Evolutionary conservation across 2,888 invertebrate species (phyloP).

Genomic region (Heterodera filipjevi): DNA sequence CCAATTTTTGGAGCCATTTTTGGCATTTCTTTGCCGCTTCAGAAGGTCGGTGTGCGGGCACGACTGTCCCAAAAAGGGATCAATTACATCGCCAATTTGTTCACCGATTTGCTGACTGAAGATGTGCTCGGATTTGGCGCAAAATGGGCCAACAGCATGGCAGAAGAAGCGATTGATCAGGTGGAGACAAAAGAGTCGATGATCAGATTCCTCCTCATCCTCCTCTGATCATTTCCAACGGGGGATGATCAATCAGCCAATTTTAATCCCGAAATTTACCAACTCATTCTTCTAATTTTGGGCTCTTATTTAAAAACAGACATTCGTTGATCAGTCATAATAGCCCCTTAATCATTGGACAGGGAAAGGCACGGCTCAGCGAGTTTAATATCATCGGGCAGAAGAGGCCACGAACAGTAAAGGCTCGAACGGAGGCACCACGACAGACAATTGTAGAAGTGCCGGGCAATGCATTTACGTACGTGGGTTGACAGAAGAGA

Average conservation of each 20-base stretch:
- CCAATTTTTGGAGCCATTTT: neutral
- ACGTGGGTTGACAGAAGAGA: conserved; percentile 28
- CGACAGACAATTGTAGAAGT: conserved; percentile 19
- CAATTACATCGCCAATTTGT: conserved; percentile 52
- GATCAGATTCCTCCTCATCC: too few relatives aligned
- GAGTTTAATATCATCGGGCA: conserved; percentile 20
- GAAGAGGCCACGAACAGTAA: conserved; percentile 10
- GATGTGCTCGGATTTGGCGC: conserved; percentile 47
- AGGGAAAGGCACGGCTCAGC: conserved; percentile 16
- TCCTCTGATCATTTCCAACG: neutral
- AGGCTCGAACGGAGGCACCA: conserved; percentile 31
- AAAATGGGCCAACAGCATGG: conserved; percentile 21
- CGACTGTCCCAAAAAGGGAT: conserved; percentile 54
- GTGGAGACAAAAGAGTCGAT: neutral
- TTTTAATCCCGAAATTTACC: too few relatives aligned
- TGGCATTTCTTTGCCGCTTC: neutral
- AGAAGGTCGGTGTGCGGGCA: conserved; percentile 31
- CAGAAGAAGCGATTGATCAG: neutral
- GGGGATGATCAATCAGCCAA: too few relatives aligned
- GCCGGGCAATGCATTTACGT: conserved; percentile 27
- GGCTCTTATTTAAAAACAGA: too few relatives aligned
- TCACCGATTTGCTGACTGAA: conserved; percentile 49
- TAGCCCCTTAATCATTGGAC: conserved; percentile 19
- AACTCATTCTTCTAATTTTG: too few relatives aligned
- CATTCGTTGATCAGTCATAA: too few relatives aligned